phyloP scores from a whole-genome alignment of 1,140 invertebrate species.

The Nasonia giraulti region DNA sequence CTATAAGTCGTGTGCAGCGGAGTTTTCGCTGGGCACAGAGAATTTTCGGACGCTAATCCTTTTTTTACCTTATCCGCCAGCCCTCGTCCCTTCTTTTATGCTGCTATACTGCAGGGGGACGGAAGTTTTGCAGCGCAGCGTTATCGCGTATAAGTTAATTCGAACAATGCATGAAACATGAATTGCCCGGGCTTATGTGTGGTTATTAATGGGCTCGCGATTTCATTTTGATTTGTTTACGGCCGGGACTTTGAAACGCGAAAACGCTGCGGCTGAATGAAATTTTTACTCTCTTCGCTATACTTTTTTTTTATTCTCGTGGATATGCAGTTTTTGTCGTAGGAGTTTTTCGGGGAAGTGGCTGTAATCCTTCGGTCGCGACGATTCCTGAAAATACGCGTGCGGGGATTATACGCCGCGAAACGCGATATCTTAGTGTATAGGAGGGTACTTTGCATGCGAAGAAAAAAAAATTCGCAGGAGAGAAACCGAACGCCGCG shows the following conservation, averaged over 20 bases:
- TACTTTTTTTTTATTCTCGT: no score
- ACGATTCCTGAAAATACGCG: background rate
- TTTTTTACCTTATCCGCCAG: background rate
- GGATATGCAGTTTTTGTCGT: no score
- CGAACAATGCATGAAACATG: background rate
- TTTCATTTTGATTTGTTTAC: conserved; percentile 38
- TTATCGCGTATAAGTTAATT: conserved; percentile 37
- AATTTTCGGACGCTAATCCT: conserved; percentile 19
- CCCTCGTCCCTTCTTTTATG: background rate
- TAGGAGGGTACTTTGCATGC: background rate
- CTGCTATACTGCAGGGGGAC: background rate
- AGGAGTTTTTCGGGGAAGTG: background rate
- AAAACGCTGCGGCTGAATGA: background rate
- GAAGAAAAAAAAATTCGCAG: background rate
- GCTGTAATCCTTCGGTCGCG: background rate
- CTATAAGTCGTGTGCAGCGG: background rate
- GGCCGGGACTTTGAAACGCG: background rate
- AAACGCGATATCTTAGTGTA: background rate
- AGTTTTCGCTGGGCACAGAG: background rate
- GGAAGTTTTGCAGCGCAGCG: background rate
- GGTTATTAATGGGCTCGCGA: conserved; percentile 33
- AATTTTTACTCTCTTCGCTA: background rate
- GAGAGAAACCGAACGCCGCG: background rate
- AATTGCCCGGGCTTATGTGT: conserved; percentile 2
- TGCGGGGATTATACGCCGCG: background rate